Evolutionary conservation across 2,888 invertebrate genomes (phyloP).

Genomic region (Dioctria linearis): DNA sequence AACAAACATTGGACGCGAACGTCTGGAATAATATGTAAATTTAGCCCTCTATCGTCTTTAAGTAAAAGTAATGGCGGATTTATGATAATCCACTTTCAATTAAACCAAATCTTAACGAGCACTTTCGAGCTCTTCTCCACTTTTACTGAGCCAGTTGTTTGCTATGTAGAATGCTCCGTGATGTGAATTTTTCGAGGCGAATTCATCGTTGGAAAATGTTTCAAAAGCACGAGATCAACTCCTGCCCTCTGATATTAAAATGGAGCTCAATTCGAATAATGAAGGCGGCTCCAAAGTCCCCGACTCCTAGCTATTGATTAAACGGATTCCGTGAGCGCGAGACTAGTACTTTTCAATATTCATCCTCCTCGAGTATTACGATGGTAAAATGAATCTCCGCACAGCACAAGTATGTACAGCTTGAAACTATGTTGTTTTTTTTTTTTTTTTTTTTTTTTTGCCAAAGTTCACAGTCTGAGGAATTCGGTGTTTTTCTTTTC

Average conservation of each 20-base stretch:
- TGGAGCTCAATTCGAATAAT: slow-evolving; percentile 19
- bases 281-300: neutral
- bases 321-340: neutral
- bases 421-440: neutral
- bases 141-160: slow-evolving; percentile 52
- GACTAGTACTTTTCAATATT: slow-evolving; percentile 42
- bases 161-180: slow-evolving; percentile 49
- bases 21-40: slow-evolving; percentile 51
- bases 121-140: slow-evolving; percentile 51
- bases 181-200: slow-evolving; percentile 51
- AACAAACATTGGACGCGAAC: slow-evolving; percentile 49
- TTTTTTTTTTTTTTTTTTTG: too few relatives aligned
- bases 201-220: slow-evolving; percentile 48
- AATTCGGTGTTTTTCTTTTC: slow-evolving; percentile 27
- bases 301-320: slow-evolving; percentile 18
- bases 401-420: slow-evolving; percentile 5
- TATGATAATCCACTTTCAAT: slow-evolving; percentile 53
- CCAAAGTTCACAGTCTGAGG: slow-evolving; percentile 21
- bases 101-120: slow-evolving; percentile 54
- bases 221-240: slow-evolving; percentile 12
- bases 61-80: slow-evolving; percentile 54
- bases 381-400: slow-evolving; percentile 6
- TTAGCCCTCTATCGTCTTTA: slow-evolving; percentile 51
- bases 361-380: slow-evolving; percentile 16
- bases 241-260: slow-evolving; percentile 2